Base-by-base conservation (phyloP, 23 tunicate genomes). In the Pegea sp. region DNA sequence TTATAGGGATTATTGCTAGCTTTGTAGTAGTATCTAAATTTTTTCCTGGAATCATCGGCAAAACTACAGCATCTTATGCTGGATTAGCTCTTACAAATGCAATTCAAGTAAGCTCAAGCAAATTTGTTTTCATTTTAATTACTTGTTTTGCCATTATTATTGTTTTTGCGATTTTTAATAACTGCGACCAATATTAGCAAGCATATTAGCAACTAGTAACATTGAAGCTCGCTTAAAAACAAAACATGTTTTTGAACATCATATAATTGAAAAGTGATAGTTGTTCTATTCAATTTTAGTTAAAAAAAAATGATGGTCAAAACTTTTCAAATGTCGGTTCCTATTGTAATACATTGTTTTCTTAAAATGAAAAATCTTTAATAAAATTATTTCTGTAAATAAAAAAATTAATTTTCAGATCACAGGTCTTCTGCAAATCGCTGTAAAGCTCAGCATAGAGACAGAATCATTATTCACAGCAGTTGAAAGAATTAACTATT, bases 371-470 rank as follows among this genome's bases (percentile, higher is more conserved):
- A 56, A 13, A 5, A 24, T 6, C 44, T 8, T 7, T 7, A 56
- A 8, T 56, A 24, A 11, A 56, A 24, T 24, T 56, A n/a, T n/a
- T n/a, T n/a, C n/a, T n/a, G n/a, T n/a, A n/a, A n/a, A n/a, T n/a
- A n/a, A n/a, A n/a, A n/a, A n/a, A n/a, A n/a, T n/a, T 53, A 32
- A 8, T 43, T 25, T 59, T 42, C 52, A 77, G 90, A 49, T 77
- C 71, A 69, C 76, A 24, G 90, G 90, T n/a, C 33, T 77, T 48
- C 58, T 77, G 26, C 90, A 77, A 69, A 63, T 77, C 5, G 62
- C 62, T 21, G 71, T 77, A 8, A 59, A 76, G 18, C 69, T 77
- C 54, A 69, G 90, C 48, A 69, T 77, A 3, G 90, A 77, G 52
- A 77, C 76, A 18, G 90, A 69, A 55, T 62, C 90, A 2, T 64